Evolutionary conservation across 2,888 invertebrate genomes (phyloP), one percentile per base, ranked within the genome.

Genomic region (Volucella bombylans): DNA sequence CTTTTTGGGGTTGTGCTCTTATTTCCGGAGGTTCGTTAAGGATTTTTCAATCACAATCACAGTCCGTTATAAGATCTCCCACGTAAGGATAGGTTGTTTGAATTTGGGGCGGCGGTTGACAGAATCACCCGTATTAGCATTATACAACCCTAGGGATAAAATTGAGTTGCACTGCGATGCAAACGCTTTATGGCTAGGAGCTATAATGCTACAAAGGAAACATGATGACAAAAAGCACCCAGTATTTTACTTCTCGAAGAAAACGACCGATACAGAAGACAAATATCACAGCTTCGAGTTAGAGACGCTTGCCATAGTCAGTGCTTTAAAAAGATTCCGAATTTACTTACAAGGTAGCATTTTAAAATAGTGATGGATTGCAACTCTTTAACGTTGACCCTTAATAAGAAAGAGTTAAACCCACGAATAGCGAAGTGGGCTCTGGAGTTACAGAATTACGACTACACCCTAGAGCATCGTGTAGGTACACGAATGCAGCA

Each of bases 111-210:
- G 9, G 43, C 9, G 12, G 38, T 38, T 61, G 6, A 12, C 10
- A 15, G 18, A 41, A 49, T 31, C 31, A 14, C 72, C 87, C 15
- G 79, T 89, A n/a, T 80, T 90, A 14, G 86, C 87, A 6, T 61
- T 90, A 4, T 90, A 59, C 82, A 67, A 80, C 9, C 88, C 88
- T 4, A 39, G 54, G 31, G 23, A 52, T 15, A 87, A 88, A 72
- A 89, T 88, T 9, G 88, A 89, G 77, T 65, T 89, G 61, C 89
- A 89, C 78, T 87, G 87, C n/a, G 89, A 89, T 76, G 89, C 89
- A 1, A 87, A 88, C 73, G 18, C 80, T 2, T 12, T 43, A 1
- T 88, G 89, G 2, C 88, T 79, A 77, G 89, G 88, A 9, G 83
- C 88, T 10, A 80, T 89, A 10, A 43, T 88, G n/a, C 10, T 88